Conservation (phyloP, 2,797 vertebrate species). For the Sciurus carolinensis region DNA sequence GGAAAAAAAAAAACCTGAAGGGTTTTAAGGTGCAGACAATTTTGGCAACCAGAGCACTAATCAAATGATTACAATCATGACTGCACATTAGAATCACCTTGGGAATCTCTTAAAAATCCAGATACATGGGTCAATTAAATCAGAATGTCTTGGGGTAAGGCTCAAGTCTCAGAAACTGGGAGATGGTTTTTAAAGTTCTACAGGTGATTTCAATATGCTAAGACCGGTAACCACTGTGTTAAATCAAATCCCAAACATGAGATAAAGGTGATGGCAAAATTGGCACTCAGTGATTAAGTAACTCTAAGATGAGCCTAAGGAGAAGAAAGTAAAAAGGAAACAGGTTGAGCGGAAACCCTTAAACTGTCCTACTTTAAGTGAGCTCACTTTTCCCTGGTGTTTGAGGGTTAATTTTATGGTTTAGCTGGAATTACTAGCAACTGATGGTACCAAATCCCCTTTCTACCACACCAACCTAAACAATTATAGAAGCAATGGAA, state of each 20-base stretch:
- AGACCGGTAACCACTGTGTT: background rate
- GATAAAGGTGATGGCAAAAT: background rate
- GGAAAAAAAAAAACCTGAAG: constrained; percentile 15
- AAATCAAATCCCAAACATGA: background rate
- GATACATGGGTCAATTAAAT: constrained; percentile 28
- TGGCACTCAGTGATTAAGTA: background rate
- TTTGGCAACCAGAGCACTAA: background rate
- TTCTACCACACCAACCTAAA: constrained; percentile 47
- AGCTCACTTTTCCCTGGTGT: background rate
- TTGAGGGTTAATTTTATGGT: constrained; percentile 10
- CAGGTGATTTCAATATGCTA: background rate
- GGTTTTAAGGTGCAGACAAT: constrained; percentile 41
- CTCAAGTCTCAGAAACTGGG: constrained; percentile 2
- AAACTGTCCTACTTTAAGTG: background rate
- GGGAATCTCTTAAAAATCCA: constrained; percentile 11
- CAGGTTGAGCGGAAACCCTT: constrained; percentile 37
- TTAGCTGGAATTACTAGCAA: constrained; percentile 4
- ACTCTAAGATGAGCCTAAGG: background rate
- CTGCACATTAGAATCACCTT: background rate
- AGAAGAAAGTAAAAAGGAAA: constrained; percentile 25
- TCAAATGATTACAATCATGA: background rate
- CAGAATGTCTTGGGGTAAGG: background rate
- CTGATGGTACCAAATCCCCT: background rate
- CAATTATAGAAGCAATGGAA: background rate
- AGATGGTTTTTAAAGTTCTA: background rate